phyloP scores from a whole-genome alignment of 35 echinoderm and acorn worm genomes.

The Ophiothrix spiculata region DNA sequence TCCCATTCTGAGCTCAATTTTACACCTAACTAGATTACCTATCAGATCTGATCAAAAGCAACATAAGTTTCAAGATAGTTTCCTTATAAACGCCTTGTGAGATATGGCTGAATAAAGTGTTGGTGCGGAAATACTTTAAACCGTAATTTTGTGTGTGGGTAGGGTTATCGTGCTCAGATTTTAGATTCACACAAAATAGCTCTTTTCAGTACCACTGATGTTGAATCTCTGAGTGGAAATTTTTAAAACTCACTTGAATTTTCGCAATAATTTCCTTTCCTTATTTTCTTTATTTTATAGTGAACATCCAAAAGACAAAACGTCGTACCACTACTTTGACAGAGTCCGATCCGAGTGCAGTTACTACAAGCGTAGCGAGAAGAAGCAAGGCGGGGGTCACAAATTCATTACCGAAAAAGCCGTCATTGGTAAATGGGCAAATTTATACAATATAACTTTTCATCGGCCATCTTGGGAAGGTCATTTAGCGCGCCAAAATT shows the following conservation, averaged over 20 bases:
- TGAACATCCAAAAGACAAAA: conserved; percentile 70
- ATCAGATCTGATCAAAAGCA: too few relatives aligned
- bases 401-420: conserved; percentile 94
- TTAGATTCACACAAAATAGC: not conserved
- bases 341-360: conserved; percentile 56
- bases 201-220: not conserved
- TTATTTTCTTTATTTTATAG: conserved; percentile 33
- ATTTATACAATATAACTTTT: conserved; percentile 65
- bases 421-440: conserved; percentile 75
- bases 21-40: too few relatives aligned
- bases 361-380: conserved; percentile 75
- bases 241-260: not conserved
- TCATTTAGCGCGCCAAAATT: conserved; percentile 2
- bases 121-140: too few relatives aligned
- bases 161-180: not conserved
- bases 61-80: too few relatives aligned
- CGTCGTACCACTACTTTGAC: conserved; percentile 87
- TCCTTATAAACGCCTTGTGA: too few relatives aligned
- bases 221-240: not conserved
- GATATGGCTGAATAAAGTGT: too few relatives aligned
- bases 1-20: too few relatives aligned
- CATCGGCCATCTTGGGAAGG: conserved; percentile 77
- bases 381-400: conserved; percentile 46
- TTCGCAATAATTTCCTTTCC: not conserved
- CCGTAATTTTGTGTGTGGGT: not conserved